Base-by-base conservation (phyloP, 2,888 invertebrate genomes). In the Copidosoma aretas region DNA sequence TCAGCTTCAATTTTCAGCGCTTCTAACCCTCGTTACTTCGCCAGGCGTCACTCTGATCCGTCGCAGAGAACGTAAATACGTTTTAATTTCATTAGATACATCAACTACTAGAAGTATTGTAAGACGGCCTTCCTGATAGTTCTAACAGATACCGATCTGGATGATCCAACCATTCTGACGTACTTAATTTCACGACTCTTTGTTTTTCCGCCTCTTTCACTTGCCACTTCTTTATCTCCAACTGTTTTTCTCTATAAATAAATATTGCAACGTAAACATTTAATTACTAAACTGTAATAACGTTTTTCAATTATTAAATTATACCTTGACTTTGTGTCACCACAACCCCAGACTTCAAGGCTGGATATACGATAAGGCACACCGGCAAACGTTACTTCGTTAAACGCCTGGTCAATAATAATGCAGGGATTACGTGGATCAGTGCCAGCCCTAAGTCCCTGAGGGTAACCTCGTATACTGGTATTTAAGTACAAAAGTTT, bases 161-260 rank as follows among this genome's bases (percentile, higher is more conserved):
- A 86, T 97, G 95, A 81, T 97, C 96, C 80, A 94, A 89, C 97
- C 97, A 98, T 81, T 97, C 96, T 22, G 93, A 90, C 0, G 95
- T 91, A 19, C 92, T 93, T 70, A 96, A 84, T 82, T 96, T 96
- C 12, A 97, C 93, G 79, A 91, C 89, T 64, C 93, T 86, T 77
- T 93, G 92, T 71, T 92, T 89, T 85, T 97, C 95, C 0, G 92
- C 93, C 83, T 97, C 95, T 77, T 90, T 90, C 22, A 92, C 91
- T 82, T 96, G 94, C 94, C 94, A 96, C 78, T 93, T 92, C 83
- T 96, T 96, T 76, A 95, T 91, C 78, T 95, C 94, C 72, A 93
- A 84, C 84, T 97, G 97, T 15, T 90, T 90, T 78, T 94, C 93
- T 73, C 95, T 89, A 77, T 46, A 79, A 79, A 73, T 32, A 46